Evolutionary conservation across 2,888 invertebrate species (phyloP).

Genomic region (Sinodicranocentrus sp.): DNA sequence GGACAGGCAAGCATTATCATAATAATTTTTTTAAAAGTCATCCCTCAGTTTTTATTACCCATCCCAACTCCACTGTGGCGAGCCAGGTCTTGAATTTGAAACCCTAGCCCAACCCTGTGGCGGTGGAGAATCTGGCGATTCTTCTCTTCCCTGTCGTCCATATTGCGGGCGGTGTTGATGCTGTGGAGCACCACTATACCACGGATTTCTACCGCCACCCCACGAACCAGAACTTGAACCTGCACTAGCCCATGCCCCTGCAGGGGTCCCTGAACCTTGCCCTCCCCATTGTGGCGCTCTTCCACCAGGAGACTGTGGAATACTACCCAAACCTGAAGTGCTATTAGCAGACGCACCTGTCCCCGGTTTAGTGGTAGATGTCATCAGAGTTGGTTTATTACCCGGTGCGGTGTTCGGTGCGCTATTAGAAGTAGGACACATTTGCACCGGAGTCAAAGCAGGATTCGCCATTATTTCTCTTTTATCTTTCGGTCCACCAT

Average conservation of each 20-base stretch:
- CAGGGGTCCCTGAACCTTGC: too few relatives aligned
- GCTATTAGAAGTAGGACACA: too few relatives aligned
- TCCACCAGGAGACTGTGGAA: not conserved
- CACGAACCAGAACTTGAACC: not conserved
- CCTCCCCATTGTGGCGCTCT: not conserved
- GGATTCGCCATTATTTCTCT: conserved; percentile 41
- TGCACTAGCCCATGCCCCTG: not conserved
- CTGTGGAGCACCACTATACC: not conserved
- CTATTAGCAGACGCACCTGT: too few relatives aligned
- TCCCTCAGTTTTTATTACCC: conserved; percentile 2
- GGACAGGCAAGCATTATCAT: too few relatives aligned
- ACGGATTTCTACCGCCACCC: not conserved
- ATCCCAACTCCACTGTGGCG: conserved; percentile 45
- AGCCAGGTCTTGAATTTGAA: conserved; percentile 12
- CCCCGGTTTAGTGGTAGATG: too few relatives aligned
- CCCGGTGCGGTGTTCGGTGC: not conserved
- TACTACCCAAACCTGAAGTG: not conserved
- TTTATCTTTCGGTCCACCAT: conserved; percentile 24
- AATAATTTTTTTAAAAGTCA: too few relatives aligned
- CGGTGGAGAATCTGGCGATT: conserved; percentile 27
- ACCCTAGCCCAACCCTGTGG: conserved; percentile 14
- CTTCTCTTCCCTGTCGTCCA: too few relatives aligned
- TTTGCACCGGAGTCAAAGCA: not conserved
- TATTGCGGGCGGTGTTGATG: not conserved
- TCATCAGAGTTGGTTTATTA: not conserved